Evolutionary conservation across 2,113 vertebrate genomes (phyloP).

Genomic region (Canis aureus): DNA sequence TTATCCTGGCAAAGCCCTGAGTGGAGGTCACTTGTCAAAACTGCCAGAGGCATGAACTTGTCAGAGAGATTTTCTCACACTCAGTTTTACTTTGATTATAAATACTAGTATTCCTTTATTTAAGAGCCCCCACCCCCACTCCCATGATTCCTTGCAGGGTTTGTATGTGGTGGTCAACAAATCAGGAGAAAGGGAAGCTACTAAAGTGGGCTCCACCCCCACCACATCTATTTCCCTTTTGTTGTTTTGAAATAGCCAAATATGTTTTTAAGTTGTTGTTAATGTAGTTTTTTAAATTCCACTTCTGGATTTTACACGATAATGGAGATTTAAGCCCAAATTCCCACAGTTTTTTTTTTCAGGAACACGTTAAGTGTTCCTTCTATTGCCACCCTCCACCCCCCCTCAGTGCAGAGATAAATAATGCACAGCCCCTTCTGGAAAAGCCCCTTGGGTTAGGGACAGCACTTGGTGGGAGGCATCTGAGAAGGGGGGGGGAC

Average conservation of each 20-base stretch:
- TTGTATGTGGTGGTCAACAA: neutral
- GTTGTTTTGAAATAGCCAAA: conserved; percentile 75
- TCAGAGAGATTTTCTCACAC: neutral
- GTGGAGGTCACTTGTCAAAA: conserved; percentile 28
- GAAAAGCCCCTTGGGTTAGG: neutral
- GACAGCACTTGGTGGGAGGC: neutral
- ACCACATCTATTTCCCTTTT: conserved; percentile 66
- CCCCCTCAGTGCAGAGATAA: neutral
- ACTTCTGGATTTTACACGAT: conserved; percentile 68
- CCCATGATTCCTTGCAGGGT: neutral
- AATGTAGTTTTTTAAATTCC: conserved; percentile 74
- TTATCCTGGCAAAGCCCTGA: conserved; percentile 52
- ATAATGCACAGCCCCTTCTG: neutral
- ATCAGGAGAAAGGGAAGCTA: neutral
- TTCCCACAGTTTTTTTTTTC: conserved; percentile 50
- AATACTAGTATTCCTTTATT: neutral
- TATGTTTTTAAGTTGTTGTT: conserved; percentile 75
- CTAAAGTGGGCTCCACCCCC: neutral
- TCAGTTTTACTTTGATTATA: neutral
- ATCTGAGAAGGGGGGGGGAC: neutral
- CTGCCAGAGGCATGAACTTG: neutral
- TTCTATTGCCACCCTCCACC: neutral
- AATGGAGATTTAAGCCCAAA: conserved; percentile 68
- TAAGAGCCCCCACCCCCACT: neutral
- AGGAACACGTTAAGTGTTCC: neutral